Evolutionary conservation across 2,113 vertebrate species (phyloP).

Genomic region (Coryphaenoides rupestris): DNA sequence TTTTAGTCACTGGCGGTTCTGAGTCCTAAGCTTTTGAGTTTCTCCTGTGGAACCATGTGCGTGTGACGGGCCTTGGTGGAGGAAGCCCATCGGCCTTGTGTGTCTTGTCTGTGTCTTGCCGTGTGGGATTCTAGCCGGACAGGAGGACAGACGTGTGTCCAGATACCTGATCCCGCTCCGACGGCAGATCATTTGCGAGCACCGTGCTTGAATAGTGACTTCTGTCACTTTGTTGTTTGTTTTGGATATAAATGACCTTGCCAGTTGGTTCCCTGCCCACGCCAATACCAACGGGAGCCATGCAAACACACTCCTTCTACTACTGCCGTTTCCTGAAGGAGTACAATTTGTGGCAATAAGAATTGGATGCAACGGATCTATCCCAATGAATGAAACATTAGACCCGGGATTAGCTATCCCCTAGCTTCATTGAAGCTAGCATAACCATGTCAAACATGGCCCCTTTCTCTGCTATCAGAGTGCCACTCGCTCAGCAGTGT

Average conservation of each 20-base stretch:
- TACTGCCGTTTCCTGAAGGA: neutral
- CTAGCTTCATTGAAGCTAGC: neutral
- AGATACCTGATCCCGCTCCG: too few relatives aligned
- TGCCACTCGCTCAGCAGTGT: constrained; percentile 46
- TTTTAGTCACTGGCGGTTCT: too few relatives aligned
- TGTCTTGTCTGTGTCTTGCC: too few relatives aligned
- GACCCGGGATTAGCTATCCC: neutral
- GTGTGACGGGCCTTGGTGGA: too few relatives aligned
- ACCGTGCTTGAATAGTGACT: neutral
- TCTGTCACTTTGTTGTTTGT: neutral
- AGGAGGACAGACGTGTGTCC: too few relatives aligned
- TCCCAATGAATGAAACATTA: neutral
- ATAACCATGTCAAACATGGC: neutral
- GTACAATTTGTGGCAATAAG: neutral
- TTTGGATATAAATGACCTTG: neutral
- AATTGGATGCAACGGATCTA: neutral
- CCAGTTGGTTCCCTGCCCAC: too few relatives aligned
- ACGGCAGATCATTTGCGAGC: too few relatives aligned
- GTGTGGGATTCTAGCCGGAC: too few relatives aligned
- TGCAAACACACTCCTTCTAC: neutral
- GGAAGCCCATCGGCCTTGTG: too few relatives aligned
- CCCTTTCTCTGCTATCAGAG: constrained; percentile 12
- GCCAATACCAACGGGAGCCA: neutral
- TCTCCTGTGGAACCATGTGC: too few relatives aligned
- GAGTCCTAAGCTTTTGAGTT: too few relatives aligned